Percentiles rank a stretch among this genome's conserved stretches.
Evolutionary conservation across 1,140 invertebrate genomes (phyloP).

Genomic region (Cydia strobilella): DNA sequence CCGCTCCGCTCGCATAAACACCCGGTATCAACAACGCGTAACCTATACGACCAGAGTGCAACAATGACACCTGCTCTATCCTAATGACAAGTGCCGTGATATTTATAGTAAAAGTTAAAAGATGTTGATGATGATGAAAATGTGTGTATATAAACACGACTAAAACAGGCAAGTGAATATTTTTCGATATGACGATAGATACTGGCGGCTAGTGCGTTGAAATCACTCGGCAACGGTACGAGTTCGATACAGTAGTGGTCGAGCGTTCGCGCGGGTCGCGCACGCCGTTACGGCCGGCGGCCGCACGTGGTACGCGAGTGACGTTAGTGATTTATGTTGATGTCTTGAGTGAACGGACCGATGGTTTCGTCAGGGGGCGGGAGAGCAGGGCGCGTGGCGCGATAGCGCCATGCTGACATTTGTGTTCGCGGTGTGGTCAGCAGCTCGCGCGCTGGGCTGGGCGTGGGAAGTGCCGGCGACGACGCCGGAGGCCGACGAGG

Average conservation of each 20-base stretch:
- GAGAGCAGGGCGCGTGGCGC: slow-evolving; percentile 57
- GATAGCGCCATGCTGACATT: slow-evolving; percentile 70
- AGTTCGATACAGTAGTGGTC: slow-evolving; percentile 59
- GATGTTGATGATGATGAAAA: slow-evolving; percentile 2
- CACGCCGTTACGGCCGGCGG: slow-evolving; percentile 38
- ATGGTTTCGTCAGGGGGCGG: slow-evolving; percentile 61
- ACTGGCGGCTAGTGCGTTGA: slow-evolving; percentile 41
- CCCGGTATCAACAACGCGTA: slow-evolving; percentile 55
- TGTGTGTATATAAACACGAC: slow-evolving; percentile 32
- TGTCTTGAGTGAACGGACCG: slow-evolving; percentile 48
- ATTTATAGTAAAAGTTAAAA: slow-evolving; percentile 27
- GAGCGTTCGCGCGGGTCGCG: slow-evolving; percentile 61
- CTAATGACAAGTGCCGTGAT: slow-evolving; percentile 28
- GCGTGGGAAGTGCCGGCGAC: slow-evolving; percentile 53
- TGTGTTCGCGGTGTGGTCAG: slow-evolving; percentile 71
- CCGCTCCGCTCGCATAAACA: slow-evolving; percentile 54
- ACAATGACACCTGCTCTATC: slow-evolving; percentile 22
- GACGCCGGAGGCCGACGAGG: slow-evolving; percentile 66
- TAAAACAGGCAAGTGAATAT: slow-evolving; percentile 34
- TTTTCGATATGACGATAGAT: slow-evolving; percentile 47
- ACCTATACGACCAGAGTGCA: slow-evolving; percentile 38
- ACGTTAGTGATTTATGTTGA: slow-evolving; percentile 40
- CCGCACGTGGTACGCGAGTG: slow-evolving; percentile 52
- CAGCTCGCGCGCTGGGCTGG: slow-evolving; percentile 71
- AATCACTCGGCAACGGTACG: slow-evolving; percentile 43